Conservation (phyloP, 1,140 invertebrate species). For the Drosophila yakuba region DNA sequence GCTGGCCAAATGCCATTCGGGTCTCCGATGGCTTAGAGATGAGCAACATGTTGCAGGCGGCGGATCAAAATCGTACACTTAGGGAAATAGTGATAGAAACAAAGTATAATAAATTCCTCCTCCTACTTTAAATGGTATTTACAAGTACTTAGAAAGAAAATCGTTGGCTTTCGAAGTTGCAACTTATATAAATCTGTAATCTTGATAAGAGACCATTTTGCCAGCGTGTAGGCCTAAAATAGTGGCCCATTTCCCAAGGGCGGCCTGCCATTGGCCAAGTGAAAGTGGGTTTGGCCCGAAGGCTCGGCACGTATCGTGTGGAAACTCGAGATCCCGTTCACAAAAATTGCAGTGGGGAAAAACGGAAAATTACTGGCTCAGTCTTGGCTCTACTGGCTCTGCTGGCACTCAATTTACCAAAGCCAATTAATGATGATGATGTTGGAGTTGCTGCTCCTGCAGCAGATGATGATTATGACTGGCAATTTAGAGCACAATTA, state of each 20-base stretch:
- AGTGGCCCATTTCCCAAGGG: constrained; percentile 31
- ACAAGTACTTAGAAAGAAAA: neutral
- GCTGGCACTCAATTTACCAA: constrained; percentile 68
- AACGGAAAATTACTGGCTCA: constrained; percentile 68
- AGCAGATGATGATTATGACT: constrained; percentile 65
- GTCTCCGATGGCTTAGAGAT: constrained; percentile 26
- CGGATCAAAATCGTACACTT: constrained; percentile 5
- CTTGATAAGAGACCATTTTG: neutral
- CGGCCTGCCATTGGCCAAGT: constrained; percentile 22
- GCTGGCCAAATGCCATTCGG: constrained; percentile 38
- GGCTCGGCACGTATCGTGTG: constrained; percentile 37
- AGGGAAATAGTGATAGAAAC: neutral
- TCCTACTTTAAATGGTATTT: neutral
- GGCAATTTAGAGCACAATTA: constrained; percentile 76
- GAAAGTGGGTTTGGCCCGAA: constrained; percentile 30
- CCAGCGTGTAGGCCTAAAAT: constrained; percentile 16
- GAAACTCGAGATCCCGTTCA: constrained; percentile 65
- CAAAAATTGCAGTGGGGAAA: constrained; percentile 52
- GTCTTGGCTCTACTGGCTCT: constrained; percentile 6
- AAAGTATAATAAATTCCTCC: neutral
- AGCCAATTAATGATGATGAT: constrained; percentile 51
- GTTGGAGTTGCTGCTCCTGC: constrained; percentile 31
- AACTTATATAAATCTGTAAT: neutral
- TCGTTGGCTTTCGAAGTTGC: no score
- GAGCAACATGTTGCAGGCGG: constrained; percentile 39